Conservation (phyloP, 2,888 invertebrate genomes). For the Stenotaenia linearis region DNA sequence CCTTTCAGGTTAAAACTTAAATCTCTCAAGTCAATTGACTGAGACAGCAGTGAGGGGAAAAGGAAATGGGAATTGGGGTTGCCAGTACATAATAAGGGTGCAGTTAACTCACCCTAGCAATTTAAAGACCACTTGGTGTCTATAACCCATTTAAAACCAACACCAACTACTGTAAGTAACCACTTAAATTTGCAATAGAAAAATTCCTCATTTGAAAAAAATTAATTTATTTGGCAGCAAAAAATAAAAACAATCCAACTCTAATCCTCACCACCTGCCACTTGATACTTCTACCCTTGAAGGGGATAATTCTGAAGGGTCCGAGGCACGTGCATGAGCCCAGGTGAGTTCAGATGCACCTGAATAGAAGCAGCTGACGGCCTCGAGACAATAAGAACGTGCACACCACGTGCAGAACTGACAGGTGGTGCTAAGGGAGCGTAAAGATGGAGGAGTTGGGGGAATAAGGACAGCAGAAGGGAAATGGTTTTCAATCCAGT, state of each 20-base stretch:
- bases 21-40: background rate
- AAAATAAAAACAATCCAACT: background rate
- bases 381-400: slow-evolving; percentile 29
- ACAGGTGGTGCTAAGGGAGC: slow-evolving; percentile 21
- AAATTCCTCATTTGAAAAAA: background rate
- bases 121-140: background rate
- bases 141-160: background rate
- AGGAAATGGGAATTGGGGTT: background rate
- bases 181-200: background rate
- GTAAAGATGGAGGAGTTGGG: background rate
- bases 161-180: background rate
- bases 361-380: slow-evolving; percentile 24
- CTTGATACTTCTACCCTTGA: background rate
- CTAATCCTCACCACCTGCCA: background rate
- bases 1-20: background rate
- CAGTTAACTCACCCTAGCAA: background rate
- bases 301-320: background rate
- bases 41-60: background rate
- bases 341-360: background rate
- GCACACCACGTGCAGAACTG: slow-evolving; percentile 28
- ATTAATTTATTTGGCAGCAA: background rate
- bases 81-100: background rate
- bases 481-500: no score
- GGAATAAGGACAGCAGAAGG: background rate
- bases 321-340: background rate